Evolutionary conservation across 2,888 invertebrate genomes (phyloP).

Genomic region (Chouioia cunea): DNA sequence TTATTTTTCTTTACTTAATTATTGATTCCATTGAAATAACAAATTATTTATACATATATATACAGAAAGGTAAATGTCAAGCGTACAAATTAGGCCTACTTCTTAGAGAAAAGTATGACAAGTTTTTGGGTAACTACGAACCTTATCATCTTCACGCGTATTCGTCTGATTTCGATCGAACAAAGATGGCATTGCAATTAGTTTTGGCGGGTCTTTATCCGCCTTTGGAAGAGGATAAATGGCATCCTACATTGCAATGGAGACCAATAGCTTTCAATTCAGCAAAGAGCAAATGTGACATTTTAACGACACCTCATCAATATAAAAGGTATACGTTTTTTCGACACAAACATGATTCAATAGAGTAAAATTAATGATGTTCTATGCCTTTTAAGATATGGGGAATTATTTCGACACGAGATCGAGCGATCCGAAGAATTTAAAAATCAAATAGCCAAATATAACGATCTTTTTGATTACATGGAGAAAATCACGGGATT

Average conservation of each 20-base stretch:
- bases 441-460: background rate
- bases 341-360: background rate
- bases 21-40: background rate
- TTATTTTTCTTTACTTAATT: background rate
- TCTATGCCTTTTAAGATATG: conserved; percentile 1
- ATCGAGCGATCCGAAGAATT: background rate
- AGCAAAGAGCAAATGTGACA: background rate
- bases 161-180: conserved; percentile 78
- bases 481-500: background rate
- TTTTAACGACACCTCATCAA: background rate
- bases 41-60: no score
- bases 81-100: conserved; percentile 69
- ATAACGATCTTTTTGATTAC: background rate
- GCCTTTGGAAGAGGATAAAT: conserved; percentile 70
- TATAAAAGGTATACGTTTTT: background rate
- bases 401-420: background rate
- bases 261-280: conserved; percentile 70
- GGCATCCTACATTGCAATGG: conserved; percentile 74
- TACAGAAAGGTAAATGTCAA: conserved; percentile 71
- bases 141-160: conserved; percentile 66
- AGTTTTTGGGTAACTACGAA: conserved; percentile 64
- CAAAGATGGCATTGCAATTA: conserved; percentile 78
- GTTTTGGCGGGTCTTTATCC: conserved; percentile 78
- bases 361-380: background rate
- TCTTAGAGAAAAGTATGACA: conserved; percentile 68